Conservation (phyloP, 1,140 invertebrate genomes). For the Drosophila willistoni region DNA sequence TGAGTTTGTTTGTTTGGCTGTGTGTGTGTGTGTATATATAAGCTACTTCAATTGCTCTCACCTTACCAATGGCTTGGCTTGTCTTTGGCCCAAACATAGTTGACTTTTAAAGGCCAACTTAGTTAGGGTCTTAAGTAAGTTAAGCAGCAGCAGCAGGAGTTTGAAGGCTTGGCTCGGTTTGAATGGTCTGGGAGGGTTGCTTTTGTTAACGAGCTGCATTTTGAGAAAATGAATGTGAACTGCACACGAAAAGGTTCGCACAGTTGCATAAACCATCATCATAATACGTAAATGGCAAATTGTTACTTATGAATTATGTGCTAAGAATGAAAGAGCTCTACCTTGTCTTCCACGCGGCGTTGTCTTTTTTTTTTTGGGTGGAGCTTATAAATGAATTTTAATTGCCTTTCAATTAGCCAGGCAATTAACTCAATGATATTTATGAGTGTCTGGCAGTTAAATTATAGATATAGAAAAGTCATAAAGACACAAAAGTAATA, state of each 20-base stretch:
- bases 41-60: slow-evolving; percentile 60
- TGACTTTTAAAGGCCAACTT: slow-evolving; percentile 77
- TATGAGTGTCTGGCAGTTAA: slow-evolving; percentile 26
- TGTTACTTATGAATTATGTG: slow-evolving; percentile 60
- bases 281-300: slow-evolving; percentile 46
- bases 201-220: slow-evolving; percentile 67
- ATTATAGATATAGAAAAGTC: neutral
- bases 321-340: slow-evolving; percentile 39
- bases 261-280: slow-evolving; percentile 51
- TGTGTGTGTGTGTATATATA: slow-evolving; percentile 18
- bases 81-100: slow-evolving; percentile 43
- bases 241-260: slow-evolving; percentile 65
- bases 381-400: slow-evolving; percentile 70
- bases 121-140: slow-evolving; percentile 53
- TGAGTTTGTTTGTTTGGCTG: slow-evolving; percentile 3
- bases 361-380: neutral
- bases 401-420: slow-evolving; percentile 70
- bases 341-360: neutral
- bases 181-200: neutral
- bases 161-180: neutral
- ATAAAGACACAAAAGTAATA: neutral
- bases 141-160: slow-evolving; percentile 42
- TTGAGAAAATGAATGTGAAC: slow-evolving; percentile 71
- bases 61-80: slow-evolving; percentile 44
- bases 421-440: slow-evolving; percentile 58